Percentiles rank a stretch among this genome's conserved stretches.
These are phyloP conservation scores for Zosterops hypoxanthus DNA, from an alignment of 2,113 vertebrate species.

Conservation along the genomic window DNA sequence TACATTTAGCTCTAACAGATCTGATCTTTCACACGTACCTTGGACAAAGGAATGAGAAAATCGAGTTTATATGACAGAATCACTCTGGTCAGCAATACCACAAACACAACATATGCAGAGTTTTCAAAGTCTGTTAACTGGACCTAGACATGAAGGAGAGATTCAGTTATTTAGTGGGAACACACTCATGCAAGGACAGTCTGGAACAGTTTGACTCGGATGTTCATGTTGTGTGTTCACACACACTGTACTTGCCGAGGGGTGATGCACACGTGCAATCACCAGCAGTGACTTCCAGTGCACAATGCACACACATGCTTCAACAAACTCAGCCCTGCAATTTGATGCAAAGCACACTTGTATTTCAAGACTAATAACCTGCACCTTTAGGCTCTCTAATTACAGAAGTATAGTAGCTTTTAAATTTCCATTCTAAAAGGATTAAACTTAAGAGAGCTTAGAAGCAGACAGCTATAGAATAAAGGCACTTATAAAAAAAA, in stretches of 20 bases:
- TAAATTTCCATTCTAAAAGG: not conserved
- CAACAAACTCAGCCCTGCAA: not conserved
- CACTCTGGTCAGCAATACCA: constrained; percentile 94
- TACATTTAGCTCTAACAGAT: not conserved
- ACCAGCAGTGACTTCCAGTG: not conserved
- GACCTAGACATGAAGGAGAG: constrained; percentile 75
- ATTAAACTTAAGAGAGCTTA: constrained; percentile 1
- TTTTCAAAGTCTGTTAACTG: constrained; percentile 99
- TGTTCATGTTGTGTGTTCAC: not conserved
- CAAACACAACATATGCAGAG: constrained; percentile 95
- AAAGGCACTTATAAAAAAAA: not conserved
- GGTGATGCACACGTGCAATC: not conserved
- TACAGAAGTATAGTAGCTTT: not conserved
- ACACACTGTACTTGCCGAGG: not conserved
- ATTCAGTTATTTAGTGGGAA: not conserved
- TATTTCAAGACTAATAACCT: not conserved
- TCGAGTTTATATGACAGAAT: constrained; percentile 97
- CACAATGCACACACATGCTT: accelerated
- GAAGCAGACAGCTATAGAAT: not conserved
- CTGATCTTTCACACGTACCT: constrained; percentile 76
- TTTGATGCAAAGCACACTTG: not conserved
- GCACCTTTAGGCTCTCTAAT: not conserved
- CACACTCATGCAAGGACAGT: not conserved
- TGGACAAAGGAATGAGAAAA: constrained; percentile 96
- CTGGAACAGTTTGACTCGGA: not conserved